Base-by-base conservation (phyloP, 2,888 invertebrate species). In the Resseliella maxima region DNA sequence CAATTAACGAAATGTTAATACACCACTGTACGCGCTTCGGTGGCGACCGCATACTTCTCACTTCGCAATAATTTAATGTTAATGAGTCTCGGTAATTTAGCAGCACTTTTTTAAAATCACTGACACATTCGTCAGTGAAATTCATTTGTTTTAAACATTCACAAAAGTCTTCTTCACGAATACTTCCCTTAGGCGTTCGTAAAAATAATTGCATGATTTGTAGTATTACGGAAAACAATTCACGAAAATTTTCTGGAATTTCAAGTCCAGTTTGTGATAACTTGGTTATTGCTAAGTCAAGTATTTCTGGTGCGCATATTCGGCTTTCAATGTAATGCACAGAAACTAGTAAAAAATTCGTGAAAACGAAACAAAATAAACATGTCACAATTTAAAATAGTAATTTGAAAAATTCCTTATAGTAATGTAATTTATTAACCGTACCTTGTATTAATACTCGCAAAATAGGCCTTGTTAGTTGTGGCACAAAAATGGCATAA, bases 61-160 rank as follows among this genome's bases (percentile, higher is more conserved):
- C 89, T 89, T 91, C 89, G 87, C 89, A 88, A 89, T 90, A 89
- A 88, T 91, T 89, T 88, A 89, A 89, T 88, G 90, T 89, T 88
- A 90, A 86, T 21, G 90, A 89, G 86, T 91, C 90, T 18, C 92
- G 91, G 88, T 92, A 92, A 83, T 92, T 92, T 87, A 92, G 90
- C 0, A 92, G 89, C 86, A 92, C 92, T 87, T 92, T 92, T 72
- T 91, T 90, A 87, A 93, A 90, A 87, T 93, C 93, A 31, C 92
- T 92, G 36, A 92, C 90, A 87, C 92, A 92, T 72, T 92, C 92
- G 59, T 92, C 90, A 54, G 91, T 89, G 86, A 92, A 90, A 88
- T 92, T 92, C 3, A 92, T 87, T 87, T 92, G 92, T 86, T 91
- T 90, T 38, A 93, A 89, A 86, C 90, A 91, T 88, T 92, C 91